These are phyloP conservation scores for Physella acuta DNA, from an alignment of 1,140 invertebrate genomes.

Conservation along the genomic window DNA sequence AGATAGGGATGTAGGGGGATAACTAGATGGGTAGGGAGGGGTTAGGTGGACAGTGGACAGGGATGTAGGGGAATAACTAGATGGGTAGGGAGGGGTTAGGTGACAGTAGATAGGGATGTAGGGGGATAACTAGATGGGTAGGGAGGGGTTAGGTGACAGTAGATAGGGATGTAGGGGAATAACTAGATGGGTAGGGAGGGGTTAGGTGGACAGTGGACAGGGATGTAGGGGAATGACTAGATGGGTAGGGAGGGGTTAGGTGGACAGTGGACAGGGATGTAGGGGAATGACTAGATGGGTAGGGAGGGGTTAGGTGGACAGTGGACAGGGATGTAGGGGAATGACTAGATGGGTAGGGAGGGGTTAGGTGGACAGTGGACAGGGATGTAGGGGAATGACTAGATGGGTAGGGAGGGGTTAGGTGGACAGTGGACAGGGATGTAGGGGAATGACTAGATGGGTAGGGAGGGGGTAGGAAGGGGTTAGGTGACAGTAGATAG, in stretches of 20 bases:
- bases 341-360: background rate
- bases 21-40: background rate
- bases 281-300: background rate
- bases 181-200: background rate
- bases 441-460: background rate
- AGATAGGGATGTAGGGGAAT: constrained; percentile 1
- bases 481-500: too few species aligned
- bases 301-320: constrained; percentile 8
- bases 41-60: background rate
- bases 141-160: constrained; percentile 10
- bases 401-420: background rate
- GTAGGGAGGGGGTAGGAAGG: background rate
- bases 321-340: constrained; percentile 8
- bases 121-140: background rate
- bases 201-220: too few species aligned
- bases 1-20: background rate
- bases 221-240: background rate
- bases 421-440: background rate
- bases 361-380: constrained; percentile 17
- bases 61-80: background rate
- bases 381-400: background rate
- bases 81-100: background rate
- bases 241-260: background rate
- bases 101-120: too few species aligned
- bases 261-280: background rate